Base-by-base conservation (phyloP, 2,797 vertebrate species). In the Crenuchus spilurus region DNA sequence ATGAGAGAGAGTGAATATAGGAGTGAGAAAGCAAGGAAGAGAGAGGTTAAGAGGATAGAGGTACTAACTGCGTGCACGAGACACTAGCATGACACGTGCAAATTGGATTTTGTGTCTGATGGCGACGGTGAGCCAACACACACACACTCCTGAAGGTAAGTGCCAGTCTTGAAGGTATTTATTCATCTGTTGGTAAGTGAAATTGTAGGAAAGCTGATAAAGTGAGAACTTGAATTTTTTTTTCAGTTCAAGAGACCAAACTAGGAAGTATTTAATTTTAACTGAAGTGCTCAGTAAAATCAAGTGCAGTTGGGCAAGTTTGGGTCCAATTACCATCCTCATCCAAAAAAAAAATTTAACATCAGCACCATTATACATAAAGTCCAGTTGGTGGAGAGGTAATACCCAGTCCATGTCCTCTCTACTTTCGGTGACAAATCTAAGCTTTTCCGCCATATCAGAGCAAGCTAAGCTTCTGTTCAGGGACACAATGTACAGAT, bases 21-120 rank as follows among this genome's bases (percentile, higher is more conserved):
- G 18, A 64, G 57, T n/a, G 39, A 75, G 61, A 30, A 24, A 67
- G 48, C 63, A 22, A 71, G 60, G 63, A 55, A 66, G 60, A 73
- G 33, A 54, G 51, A 49, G 57, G 49, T 37, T n/a, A 67, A 75
- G 74, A 75, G 79, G 75, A 78, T 77, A 55, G 63, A 74, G 66
- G 66, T 63, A 30, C 66, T 46, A 8, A 24, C 2, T 61, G 22
- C 20, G 39, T 37, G 22, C 28, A 33, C 39, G 30, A 46, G 49
- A 46, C 65, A 48, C 30, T 60, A 30, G 6, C 14, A 42, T 74
- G 24, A 70, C 55, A 79, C 60, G 42, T 71, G 30, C 51, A 63
- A 46, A 52, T 75, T n/a, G 42, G 67, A 78, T 24, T 55, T 44
- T n/a, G 46, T 20, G 46, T 46, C 55, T 11, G 33, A 52, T 26